These are phyloP conservation scores for Perizoma flavofasciatum DNA, from an alignment of 2,888 invertebrate genomes.

Conservation along the genomic window DNA sequence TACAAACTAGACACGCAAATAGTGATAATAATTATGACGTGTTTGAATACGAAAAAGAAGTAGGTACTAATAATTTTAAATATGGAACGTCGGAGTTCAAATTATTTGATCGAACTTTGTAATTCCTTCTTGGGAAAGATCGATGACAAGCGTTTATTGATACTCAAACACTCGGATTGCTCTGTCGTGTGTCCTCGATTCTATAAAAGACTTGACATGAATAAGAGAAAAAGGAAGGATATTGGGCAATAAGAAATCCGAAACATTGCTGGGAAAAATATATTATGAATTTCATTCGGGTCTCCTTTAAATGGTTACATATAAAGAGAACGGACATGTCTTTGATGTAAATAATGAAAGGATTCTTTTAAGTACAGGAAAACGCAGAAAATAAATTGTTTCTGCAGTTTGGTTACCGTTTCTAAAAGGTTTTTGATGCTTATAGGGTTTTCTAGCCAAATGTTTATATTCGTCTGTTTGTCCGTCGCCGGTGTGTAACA, in stretches of 20 bases:
- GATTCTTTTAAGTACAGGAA: too few relatives aligned
- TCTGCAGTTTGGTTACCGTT: too few relatives aligned
- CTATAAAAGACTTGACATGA: slow-evolving; percentile 20
- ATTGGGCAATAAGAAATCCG: slow-evolving; percentile 17
- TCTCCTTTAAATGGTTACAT: slow-evolving; percentile 6
- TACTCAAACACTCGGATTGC: slow-evolving; percentile 13
- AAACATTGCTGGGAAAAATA: slow-evolving; percentile 12
- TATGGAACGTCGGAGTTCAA: neutral
- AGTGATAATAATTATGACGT: too few relatives aligned
- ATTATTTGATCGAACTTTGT: slow-evolving; percentile 7
- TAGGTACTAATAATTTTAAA: neutral
- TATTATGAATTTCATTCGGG: slow-evolving; percentile 19
- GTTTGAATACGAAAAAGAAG: too few relatives aligned
- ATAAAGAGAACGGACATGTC: slow-evolving; percentile 3
- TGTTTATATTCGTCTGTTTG: too few relatives aligned
- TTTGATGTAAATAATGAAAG: slow-evolving; percentile 2
- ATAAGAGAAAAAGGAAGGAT: slow-evolving; percentile 14
- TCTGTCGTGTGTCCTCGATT: slow-evolving; percentile 18
- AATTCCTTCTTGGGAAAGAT: slow-evolving; percentile 8
- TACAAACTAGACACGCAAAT: too few relatives aligned
- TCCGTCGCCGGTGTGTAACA: too few relatives aligned
- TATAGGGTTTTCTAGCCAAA: too few relatives aligned
- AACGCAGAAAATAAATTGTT: too few relatives aligned
- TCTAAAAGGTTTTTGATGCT: too few relatives aligned
- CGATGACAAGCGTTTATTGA: slow-evolving; percentile 10